Conservation (phyloP, 2,113 vertebrate genomes). For the Lasiurus borealis region DNA sequence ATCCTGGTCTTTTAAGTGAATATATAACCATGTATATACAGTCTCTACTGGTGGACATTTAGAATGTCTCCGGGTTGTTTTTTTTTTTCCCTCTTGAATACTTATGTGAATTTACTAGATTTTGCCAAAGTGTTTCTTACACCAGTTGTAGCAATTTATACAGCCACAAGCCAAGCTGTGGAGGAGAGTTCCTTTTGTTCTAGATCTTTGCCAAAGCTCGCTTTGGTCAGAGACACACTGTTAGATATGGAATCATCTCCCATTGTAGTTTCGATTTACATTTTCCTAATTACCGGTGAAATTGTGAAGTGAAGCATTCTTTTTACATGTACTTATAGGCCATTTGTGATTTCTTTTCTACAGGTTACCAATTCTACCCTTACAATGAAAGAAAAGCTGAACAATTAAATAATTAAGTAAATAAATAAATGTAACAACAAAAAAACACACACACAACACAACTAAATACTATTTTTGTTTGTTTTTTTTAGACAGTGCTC, state of each 20-base stretch:
- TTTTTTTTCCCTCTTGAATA: neutral
- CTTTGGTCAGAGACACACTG: neutral
- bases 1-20: neutral
- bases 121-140: conserved; percentile 19
- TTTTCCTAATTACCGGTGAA: neutral
- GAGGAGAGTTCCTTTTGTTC: neutral
- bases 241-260: neutral
- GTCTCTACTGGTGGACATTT: neutral
- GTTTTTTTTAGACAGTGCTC: too few species aligned
- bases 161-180: neutral
- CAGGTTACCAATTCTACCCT: neutral
- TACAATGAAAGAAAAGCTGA: neutral
- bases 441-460: neutral
- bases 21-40: neutral
- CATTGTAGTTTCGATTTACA: neutral
- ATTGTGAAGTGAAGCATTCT: neutral
- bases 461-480: neutral
- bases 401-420: neutral
- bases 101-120: neutral
- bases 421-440: neutral
- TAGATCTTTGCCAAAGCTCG: neutral
- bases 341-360: neutral
- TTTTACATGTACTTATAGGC: neutral
- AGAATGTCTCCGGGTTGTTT: neutral
- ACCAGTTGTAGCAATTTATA: neutral